Conservation (phyloP, 2,797 vertebrate genomes). For the Gorsachius magnificus region DNA sequence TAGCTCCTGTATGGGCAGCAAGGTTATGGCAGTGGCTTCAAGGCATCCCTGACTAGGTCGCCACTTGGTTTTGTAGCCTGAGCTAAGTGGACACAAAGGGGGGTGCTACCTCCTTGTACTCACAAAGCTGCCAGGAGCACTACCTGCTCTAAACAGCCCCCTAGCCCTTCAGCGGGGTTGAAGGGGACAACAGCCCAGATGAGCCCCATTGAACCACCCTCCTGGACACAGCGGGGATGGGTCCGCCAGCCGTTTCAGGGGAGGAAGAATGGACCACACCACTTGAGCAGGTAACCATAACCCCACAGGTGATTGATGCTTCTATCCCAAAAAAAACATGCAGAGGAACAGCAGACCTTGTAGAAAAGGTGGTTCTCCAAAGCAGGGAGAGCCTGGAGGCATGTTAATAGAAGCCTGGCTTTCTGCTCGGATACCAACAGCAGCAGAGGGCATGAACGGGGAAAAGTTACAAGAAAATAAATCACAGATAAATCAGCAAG, state of each 20-base stretch:
- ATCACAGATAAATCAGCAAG: rapidly evolving
- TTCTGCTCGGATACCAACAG: background rate
- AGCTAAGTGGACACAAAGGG: background rate
- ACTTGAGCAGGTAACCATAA: background rate
- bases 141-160: background rate
- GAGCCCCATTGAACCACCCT: background rate
- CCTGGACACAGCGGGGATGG: no score
- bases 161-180: background rate
- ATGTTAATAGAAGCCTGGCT: rapidly evolving
- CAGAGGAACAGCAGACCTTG: background rate
- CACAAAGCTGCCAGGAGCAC: background rate
- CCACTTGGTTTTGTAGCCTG: background rate
- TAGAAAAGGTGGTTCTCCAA: background rate
- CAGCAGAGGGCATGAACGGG: rapidly evolving
- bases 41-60: background rate
- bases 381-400: background rate
- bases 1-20: background rate
- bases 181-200: background rate
- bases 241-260: no score
- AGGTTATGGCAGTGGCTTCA: background rate
- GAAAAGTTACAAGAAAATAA: background rate
- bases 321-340: background rate
- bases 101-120: background rate
- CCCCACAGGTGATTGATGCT: background rate
- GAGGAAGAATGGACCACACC: background rate